Evolutionary conservation across 2,888 invertebrate species (phyloP).

Genomic region (Galerucella nymphaeae): DNA sequence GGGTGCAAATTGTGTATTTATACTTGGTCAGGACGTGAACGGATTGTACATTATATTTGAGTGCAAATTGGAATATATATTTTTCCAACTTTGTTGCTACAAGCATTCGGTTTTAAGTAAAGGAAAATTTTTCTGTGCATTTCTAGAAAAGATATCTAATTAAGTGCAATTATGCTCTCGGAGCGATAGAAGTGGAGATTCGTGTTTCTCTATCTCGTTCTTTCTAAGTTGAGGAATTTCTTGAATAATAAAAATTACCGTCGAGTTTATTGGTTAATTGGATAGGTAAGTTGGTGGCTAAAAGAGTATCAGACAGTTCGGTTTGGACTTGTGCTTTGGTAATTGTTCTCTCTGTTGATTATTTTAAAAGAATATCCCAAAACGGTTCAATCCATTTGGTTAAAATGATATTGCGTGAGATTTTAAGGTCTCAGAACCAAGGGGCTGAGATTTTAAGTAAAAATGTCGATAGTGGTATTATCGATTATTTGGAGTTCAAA

Average conservation of each 20-base stretch:
- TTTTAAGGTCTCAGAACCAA: too few species aligned
- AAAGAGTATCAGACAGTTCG: conserved; percentile 11
- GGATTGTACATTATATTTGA: too few species aligned
- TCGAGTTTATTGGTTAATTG: conserved; percentile 13
- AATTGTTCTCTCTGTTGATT: background rate
- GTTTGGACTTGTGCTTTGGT: background rate
- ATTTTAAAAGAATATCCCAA: background rate
- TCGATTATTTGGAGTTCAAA: too few species aligned
- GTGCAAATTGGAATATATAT: too few species aligned
- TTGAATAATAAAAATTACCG: conserved; percentile 18
- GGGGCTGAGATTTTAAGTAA: too few species aligned
- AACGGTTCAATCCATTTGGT: too few species aligned
- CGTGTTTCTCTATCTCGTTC: conserved; percentile 26
- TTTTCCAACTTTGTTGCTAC: too few species aligned
- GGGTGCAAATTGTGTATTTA: too few species aligned
- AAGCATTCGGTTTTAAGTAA: too few species aligned
- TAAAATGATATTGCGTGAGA: too few species aligned
- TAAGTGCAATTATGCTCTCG: conserved; percentile 26
- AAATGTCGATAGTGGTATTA: too few species aligned
- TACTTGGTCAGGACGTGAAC: too few species aligned
- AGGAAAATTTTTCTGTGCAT: background rate
- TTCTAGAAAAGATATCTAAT: conserved; percentile 12
- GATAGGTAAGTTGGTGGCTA: conserved; percentile 1
- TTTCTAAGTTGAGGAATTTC: conserved; percentile 19
- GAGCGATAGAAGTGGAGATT: conserved; percentile 28